These are phyloP conservation scores for Promerops cafer DNA, from an alignment of 2,113 vertebrate genomes.

Conservation along the genomic window DNA sequence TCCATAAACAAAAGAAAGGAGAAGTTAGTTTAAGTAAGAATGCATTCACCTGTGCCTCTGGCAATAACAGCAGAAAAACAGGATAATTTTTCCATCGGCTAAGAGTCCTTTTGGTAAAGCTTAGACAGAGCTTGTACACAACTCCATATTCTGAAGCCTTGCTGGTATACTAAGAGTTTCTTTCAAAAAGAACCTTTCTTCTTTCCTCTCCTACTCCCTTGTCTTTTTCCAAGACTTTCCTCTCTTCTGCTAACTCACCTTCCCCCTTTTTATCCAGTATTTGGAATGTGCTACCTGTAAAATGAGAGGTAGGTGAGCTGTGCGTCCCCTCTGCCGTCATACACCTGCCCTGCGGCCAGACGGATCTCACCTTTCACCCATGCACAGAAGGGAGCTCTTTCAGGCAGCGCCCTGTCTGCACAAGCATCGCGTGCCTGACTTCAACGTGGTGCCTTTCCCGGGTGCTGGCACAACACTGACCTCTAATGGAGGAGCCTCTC, in stretches of 20 bases:
- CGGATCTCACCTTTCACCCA: neutral
- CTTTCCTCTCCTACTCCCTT: neutral
- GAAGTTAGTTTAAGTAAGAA: neutral
- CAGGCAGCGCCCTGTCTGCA: rapidly evolving
- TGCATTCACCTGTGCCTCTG: neutral
- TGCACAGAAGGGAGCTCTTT: rapidly evolving
- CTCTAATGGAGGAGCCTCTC: neutral
- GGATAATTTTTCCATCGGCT: neutral
- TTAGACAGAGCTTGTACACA: neutral
- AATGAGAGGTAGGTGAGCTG: neutral
- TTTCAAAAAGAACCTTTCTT: neutral
- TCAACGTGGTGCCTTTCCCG: rapidly evolving
- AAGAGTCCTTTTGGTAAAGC: neutral
- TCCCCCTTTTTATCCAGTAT: neutral
- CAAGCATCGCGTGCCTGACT: rapidly evolving
- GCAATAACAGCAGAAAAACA: neutral
- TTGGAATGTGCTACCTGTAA: neutral
- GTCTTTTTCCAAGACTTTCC: neutral
- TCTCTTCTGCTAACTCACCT: neutral
- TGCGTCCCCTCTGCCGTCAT: neutral
- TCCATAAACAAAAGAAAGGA: neutral
- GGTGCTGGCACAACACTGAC: neutral
- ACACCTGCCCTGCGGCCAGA: neutral
- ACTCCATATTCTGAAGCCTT: neutral
- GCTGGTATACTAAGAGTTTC: neutral